Evolutionary conservation across 2,797 vertebrate species (phyloP), one percentile per base, ranked within the genome.

Genomic region (Enteromius treurensis): DNA sequence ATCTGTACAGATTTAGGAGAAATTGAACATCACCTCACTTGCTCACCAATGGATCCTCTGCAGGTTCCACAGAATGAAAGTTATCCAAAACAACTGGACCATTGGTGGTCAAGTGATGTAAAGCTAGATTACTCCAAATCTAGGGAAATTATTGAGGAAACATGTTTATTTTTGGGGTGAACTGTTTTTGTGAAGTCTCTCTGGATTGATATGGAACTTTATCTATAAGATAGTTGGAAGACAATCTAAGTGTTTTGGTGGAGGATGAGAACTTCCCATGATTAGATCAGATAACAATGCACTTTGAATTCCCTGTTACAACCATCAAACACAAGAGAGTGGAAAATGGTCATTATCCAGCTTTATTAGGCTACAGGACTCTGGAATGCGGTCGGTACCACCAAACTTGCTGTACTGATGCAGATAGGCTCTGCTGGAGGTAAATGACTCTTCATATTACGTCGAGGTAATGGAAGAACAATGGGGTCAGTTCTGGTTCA

Each of bases 281-380:
- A 76, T 82, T 76, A 53, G 47, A 32, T 82, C 71, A 67, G 60
- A 76, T 75, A 82, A 42, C 34, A 42, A 17, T 82, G 45, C 42
- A 5, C 13, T 62, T 73, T 73, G 55, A 81, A 73, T 73, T 81
- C 70, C 42, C 58, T 81, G 69, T 81, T 64, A 26, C 40, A 74
- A 74, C 74, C 42, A 51, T 71, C 53, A 71, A 80, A 71, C 53
- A 45, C 6, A 2, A 11, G 40, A 60, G 19, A 74, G 58, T 81
- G 69, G 80, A 65, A 81, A 81, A 51, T 51, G 55, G 55, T 81
- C 26, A 74, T 74, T 74, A 40, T 37, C 58, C 80, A 81, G 58
- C 80, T 81, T 81, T 81, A 40, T 81, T 74, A 74, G 70, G 55
- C 32, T 81, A 62, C 69, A 73, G 68, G 19, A 49, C 68, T 74